phyloP scores from a whole-genome alignment of 2,113 vertebrate genomes.

The Mus musculus region DNA sequence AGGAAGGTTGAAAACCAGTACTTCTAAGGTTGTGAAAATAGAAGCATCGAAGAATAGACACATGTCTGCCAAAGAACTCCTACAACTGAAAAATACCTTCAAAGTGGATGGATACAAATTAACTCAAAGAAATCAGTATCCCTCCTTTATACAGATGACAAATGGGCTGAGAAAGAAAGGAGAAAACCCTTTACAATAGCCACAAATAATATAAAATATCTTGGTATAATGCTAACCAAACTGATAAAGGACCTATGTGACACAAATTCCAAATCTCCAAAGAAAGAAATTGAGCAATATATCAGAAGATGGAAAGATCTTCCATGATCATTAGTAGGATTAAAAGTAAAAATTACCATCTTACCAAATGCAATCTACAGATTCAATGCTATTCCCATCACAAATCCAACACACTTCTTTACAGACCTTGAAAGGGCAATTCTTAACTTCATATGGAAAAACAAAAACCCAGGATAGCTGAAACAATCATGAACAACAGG shows the following conservation, averaged over 20 bases:
- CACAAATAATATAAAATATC: not conserved
- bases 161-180: not conserved
- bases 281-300: not conserved
- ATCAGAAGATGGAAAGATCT: not conserved
- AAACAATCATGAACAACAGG: not conserved
- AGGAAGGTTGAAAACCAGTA: not conserved
- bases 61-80: not conserved
- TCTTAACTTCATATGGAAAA: too few relatives aligned
- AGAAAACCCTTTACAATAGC: not conserved
- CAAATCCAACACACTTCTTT: too few relatives aligned
- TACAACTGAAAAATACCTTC: not conserved
- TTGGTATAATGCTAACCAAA: not conserved
- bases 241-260: not conserved
- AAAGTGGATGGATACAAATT: not conserved
- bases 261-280: not conserved
- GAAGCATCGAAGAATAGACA: not conserved
- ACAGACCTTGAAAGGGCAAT: too few relatives aligned
- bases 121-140: not conserved
- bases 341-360: not conserved
- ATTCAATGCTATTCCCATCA: too few relatives aligned
- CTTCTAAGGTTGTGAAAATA: not conserved
- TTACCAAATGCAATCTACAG: not conserved
- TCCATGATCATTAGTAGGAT: not conserved
- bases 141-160: not conserved
- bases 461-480: not conserved